Evolutionary conservation across 2,113 vertebrate genomes (phyloP).

Genomic region (Cranoglanis bouderius): DNA sequence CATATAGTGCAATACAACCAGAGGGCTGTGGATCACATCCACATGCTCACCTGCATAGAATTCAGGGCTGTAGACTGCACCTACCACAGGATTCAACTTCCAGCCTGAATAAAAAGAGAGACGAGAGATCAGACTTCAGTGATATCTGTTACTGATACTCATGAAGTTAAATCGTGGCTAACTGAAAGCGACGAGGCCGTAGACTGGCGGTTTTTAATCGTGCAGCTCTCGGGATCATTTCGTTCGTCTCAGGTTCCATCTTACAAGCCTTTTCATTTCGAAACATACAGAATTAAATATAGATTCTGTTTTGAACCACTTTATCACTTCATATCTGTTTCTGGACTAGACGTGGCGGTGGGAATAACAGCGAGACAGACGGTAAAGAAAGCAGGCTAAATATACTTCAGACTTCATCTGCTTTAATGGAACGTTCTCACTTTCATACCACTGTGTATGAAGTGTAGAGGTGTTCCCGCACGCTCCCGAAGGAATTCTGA

Average conservation of each 20-base stretch:
- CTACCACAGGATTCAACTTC: constrained; percentile 99
- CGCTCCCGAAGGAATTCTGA: not conserved
- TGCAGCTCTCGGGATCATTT: not conserved
- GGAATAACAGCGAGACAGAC: not conserved
- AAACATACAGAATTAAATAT: not conserved
- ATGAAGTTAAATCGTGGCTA: not conserved
- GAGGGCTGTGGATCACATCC: not conserved
- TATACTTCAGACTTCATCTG: not conserved
- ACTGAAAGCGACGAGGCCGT: not conserved
- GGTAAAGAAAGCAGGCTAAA: not conserved
- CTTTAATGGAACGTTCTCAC: not conserved
- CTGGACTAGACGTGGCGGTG: not conserved
- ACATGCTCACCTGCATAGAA: constrained; percentile 94
- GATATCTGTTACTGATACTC: not conserved
- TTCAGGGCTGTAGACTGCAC: constrained; percentile 97
- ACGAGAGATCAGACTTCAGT: constrained; percentile 26
- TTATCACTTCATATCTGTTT: not conserved
- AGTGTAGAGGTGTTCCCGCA: not conserved
- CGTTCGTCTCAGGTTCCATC: not conserved
- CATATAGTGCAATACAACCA: not conserved
- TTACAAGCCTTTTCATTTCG: not conserved
- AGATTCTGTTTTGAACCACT: not conserved
- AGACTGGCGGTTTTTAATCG: not conserved
- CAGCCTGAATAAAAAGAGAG: constrained; percentile 80
- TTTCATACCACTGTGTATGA: not conserved